Evolutionary conservation across 2,888 invertebrate species (phyloP), one percentile per base, ranked within the genome.

Genomic region (Acanthosepion esculentum): DNA sequence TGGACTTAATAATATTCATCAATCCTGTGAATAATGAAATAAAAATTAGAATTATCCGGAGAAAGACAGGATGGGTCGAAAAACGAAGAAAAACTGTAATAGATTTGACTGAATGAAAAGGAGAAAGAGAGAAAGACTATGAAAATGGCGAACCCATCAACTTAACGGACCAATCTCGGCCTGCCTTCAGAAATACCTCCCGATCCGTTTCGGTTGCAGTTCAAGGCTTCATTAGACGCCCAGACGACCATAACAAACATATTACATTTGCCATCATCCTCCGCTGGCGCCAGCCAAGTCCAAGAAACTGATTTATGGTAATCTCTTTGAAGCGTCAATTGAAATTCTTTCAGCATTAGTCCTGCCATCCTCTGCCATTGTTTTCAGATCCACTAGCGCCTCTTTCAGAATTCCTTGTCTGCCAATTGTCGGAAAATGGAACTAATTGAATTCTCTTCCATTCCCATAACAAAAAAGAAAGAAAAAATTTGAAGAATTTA

Each of bases 211-310:
- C 78, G 78, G n/a, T 15, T 5, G n/a, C 12, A 12, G n/a, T n/a
- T n/a, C n/a, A n/a, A 33, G 18, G 78, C 78, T 78, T 78, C n/a
- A 78, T 78, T 78, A 78, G 78, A 78, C n/a, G 78, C 78, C 78
- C n/a, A 78, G 78, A 33, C n/a, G 78, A 78, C 78, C 78, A 78
- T 78, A 78, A 78, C 78, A 78, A 78, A 78, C 78, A 78, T n/a
- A 78, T 78, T 78, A 33, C n/a, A 33, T 78, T 78, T 78, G 78
- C n/a, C 33, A 33, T 78, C 12, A 15, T 33, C n/a, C 33, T 78
- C 78, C 12, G n/a, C 6, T 78, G n/a, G n/a, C 18, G 78, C 78
- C 78, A 12, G 78, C 78, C 78, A 78, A 78, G n/a, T 33, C n/a
- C n/a, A n/a, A 78, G 78, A 18, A 78, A n/a, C 78, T 78, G 78